Conservation (phyloP, 1,140 invertebrate genomes). For the Lethocerus indicus region DNA sequence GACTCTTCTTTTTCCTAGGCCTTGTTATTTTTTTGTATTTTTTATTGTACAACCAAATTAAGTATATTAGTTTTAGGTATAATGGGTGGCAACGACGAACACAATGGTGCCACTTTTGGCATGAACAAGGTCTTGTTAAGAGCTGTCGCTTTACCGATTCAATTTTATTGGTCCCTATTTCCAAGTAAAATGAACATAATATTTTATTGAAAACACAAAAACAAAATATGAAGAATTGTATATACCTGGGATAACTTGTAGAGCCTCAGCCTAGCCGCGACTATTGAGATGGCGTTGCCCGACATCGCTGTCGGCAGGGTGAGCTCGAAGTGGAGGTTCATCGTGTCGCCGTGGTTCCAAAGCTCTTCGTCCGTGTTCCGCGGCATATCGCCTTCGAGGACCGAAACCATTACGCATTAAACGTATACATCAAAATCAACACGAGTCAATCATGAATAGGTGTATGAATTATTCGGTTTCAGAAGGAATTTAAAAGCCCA, state of each 20-base stretch:
- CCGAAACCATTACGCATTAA: no score
- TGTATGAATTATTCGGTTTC: no score
- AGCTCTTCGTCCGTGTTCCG: constrained; percentile 33
- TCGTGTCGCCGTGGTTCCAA: constrained; percentile 30
- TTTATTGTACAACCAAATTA: no score
- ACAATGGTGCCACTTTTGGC: not conserved
- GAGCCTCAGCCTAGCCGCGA: constrained; percentile 34
- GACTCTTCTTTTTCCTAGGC: no score
- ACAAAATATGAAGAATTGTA: no score
- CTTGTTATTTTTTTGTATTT: no score
- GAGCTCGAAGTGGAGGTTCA: constrained; percentile 38
- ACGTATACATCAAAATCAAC: no score
- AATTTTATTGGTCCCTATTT: no score
- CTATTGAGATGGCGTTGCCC: constrained; percentile 23
- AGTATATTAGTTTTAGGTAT: not conserved
- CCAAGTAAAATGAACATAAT: no score
- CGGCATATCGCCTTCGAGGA: constrained; percentile 35
- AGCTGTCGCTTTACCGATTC: not conserved
- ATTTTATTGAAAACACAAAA: no score
- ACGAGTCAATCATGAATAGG: no score
- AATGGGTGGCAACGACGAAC: not conserved
- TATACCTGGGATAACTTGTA: constrained; percentile 32
- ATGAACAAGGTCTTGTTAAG: not conserved
- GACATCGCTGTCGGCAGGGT: constrained; percentile 26
- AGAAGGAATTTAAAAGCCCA: no score